These are phyloP conservation scores for Tachypleus tridentatus DNA, from an alignment of 1,140 invertebrate genomes.

Conservation along the genomic window DNA sequence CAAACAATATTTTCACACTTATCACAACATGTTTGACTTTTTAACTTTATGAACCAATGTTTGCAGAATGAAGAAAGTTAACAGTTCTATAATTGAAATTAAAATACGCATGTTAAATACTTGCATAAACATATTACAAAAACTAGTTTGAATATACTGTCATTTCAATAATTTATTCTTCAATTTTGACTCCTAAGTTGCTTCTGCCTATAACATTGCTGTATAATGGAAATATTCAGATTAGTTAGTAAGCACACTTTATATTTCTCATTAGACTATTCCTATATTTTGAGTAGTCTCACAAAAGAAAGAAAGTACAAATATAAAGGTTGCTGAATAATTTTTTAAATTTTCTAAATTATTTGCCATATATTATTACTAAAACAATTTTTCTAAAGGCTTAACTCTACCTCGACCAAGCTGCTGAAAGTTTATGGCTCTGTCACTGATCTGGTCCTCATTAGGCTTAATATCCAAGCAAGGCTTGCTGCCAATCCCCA, in stretches of 20 bases:
- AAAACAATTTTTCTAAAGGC: neutral
- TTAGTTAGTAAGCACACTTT: no score
- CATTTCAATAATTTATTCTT: no score
- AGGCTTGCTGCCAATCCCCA: constrained; percentile 21
- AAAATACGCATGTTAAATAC: constrained; percentile 1
- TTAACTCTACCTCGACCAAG: constrained; percentile 11
- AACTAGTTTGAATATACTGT: no score
- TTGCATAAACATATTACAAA: neutral
- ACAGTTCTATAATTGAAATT: neutral
- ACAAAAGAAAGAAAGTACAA: no score
- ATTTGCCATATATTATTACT: no score
- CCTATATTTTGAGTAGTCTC: no score
- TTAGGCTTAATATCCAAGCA: constrained; percentile 20
- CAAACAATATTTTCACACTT: neutral
- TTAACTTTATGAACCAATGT: neutral
- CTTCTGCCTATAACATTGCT: no score
- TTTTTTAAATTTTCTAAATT: no score
- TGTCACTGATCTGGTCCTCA: constrained; percentile 20
- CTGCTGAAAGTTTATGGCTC: constrained; percentile 18
- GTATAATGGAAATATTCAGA: no score
- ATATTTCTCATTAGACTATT: no score
- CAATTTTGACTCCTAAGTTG: no score
- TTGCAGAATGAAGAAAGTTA: neutral
- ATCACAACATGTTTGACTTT: neutral
- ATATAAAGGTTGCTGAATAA: no score